Evolutionary conservation across 2,888 invertebrate genomes (phyloP).

Genomic region (Eledone cirrhosa): DNA sequence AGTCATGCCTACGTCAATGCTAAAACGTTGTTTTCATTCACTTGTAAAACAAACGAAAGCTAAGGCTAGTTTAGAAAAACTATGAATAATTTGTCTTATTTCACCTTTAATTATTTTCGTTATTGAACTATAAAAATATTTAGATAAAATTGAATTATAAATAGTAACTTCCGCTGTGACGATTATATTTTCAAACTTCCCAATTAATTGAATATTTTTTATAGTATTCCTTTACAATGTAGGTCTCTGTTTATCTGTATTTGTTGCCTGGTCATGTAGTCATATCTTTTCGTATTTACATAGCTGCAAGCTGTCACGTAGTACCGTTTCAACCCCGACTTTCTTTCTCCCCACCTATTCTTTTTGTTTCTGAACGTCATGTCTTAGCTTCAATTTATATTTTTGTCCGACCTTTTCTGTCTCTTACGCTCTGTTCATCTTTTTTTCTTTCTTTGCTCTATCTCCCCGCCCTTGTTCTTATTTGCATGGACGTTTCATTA

Average conservation of each 20-base stretch:
- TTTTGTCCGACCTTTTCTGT: neutral
- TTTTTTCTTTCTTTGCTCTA: neutral
- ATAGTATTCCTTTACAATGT: neutral
- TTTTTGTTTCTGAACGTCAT: neutral
- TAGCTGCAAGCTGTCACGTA: neutral
- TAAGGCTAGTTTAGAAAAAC: no score
- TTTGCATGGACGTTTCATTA: neutral
- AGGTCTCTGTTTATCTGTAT: neutral
- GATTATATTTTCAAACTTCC: neutral
- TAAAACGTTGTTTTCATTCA: no score
- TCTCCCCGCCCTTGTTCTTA: no score
- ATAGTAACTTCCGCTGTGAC: no score
- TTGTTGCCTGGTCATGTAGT: neutral
- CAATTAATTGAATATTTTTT: neutral
- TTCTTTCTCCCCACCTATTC: neutral
- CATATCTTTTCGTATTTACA: neutral
- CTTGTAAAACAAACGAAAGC: no score
- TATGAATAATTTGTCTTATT: no score
- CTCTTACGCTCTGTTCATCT: neutral
- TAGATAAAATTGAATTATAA: no score
- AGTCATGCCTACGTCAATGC: no score
- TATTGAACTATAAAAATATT: no score
- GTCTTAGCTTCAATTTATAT: neutral
- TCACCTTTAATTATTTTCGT: no score
- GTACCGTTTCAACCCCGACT: neutral